These are phyloP conservation scores for Junonia oenone DNA, from an alignment of 2,888 invertebrate species.

Conservation along the genomic window DNA sequence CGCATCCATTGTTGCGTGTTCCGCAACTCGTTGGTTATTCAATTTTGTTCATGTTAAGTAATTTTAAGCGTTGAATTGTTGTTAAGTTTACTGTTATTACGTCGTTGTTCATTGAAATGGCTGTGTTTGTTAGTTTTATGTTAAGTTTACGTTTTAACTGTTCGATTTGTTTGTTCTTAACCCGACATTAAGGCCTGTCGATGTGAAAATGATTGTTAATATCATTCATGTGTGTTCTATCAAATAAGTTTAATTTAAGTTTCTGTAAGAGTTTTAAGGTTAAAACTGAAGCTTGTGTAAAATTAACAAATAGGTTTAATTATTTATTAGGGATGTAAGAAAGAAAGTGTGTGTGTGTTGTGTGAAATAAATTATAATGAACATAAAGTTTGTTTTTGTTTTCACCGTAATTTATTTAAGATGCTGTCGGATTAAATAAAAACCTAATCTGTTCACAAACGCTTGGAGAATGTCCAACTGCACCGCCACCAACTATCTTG, in stretches of 20 bases:
- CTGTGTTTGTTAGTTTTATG: conserved; percentile 80
- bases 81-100: conserved; percentile 64
- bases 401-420: conserved; percentile 24
- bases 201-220: conserved; percentile 22
- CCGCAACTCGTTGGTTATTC: conserved; percentile 35
- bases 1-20: conserved; percentile 40
- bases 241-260: conserved; percentile 33
- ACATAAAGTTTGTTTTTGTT: conserved; percentile 32
- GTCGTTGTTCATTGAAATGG: conserved; percentile 57
- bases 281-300: conserved; percentile 79
- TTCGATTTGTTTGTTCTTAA: conserved; percentile 50
- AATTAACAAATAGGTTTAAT: conserved; percentile 75
- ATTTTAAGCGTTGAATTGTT: conserved; percentile 69
- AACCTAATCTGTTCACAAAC: conserved; percentile 39
- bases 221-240: conserved; percentile 18
- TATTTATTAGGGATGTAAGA: conserved; percentile 63
- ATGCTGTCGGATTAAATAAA: conserved; percentile 36
- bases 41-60: conserved; percentile 56
- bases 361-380: conserved; percentile 58
- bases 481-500: conserved; percentile 45
- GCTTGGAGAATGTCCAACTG: conserved; percentile 60
- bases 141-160: conserved; percentile 76
- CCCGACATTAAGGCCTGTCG: conserved; percentile 68
- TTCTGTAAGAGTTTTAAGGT: conserved; percentile 46
- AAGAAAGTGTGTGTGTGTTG: conserved; percentile 52